phyloP scores from a whole-genome alignment of 2,888 invertebrate genomes.

The Drosophila paranaensis region DNA sequence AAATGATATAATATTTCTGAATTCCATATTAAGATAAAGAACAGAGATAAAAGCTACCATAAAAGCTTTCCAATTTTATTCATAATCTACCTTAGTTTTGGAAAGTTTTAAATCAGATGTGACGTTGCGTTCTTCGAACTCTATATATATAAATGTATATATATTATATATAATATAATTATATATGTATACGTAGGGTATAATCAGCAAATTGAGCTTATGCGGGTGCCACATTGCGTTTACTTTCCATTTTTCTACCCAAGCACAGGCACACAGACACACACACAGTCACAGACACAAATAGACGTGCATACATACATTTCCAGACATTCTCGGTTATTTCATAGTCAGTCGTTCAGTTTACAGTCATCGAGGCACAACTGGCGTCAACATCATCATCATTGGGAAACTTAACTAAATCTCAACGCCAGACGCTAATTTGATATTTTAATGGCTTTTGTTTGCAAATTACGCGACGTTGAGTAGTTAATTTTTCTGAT shows the following conservation, averaged over 20 bases:
- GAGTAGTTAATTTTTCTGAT: slow-evolving; percentile 27
- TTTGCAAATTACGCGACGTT: slow-evolving; percentile 64
- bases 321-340: slow-evolving; percentile 32
- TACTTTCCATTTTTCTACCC: slow-evolving; percentile 57
- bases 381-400: slow-evolving; percentile 38
- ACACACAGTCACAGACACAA: not conserved
- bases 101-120: not conserved
- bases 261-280: not conserved
- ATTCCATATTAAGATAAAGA: slow-evolving; percentile 7
- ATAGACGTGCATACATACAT: not conserved
- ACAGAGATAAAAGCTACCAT: not conserved
- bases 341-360: slow-evolving; percentile 37
- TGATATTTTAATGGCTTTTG: slow-evolving; percentile 74
- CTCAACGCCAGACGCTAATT: slow-evolving; percentile 68
- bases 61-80: not conserved
- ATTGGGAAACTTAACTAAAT: slow-evolving; percentile 55
- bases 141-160: not conserved
- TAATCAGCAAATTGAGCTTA: slow-evolving; percentile 57
- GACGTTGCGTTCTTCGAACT: not conserved
- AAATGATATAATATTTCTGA: not conserved
- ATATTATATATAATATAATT: slow-evolving; percentile 2
- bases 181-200: slow-evolving; percentile 6
- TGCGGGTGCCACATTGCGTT: slow-evolving; percentile 55
- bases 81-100: slow-evolving; percentile 1
- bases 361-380: slow-evolving; percentile 36